Evolutionary conservation across 92 coral and sea anemone genomes (phyloP), one percentile per base, ranked within the genome.

Genomic region (Bergia sp.): DNA sequence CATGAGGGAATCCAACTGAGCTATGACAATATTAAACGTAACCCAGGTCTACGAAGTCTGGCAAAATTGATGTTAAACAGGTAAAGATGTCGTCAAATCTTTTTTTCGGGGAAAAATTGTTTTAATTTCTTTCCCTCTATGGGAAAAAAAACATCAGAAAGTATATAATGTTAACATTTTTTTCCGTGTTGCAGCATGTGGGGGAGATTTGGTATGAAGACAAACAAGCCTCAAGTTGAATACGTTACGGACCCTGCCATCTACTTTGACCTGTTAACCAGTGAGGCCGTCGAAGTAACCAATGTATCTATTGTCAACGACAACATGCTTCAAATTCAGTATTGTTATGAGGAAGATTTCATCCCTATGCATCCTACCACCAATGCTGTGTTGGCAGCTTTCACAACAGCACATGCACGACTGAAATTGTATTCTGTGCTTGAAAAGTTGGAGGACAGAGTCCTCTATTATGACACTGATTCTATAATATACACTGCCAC

Each of bases 201-300:
- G 89, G 92, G 93, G 8, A 88, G 90, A 37, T 93, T 93, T 89
- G 94, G 90, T 0, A 93, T 89, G 65, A 73, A 77, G 7, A 85
- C 87, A 3, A 91, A 93, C 57, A 89, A 86, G 90, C 72, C 90
- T 4, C 82, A 92, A 58, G 91, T 84, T 16, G 95, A 90, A 55
- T 61, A 88, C 37, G 86, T 90, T 8, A 90, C 71, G 64, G 95
- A 88, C 42, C 76, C 90, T 6, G 91, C 76, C 23, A 64, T 87
- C 0, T 91, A 91, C 53, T 93, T 93, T 74, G 82, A 83, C 5
- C 90, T 92, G 7, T 41, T 92, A 5, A 80, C 75, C 3, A 66
- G 88, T 42, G 82, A 88, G 64, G 64, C 85, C 1, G 73, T 61
- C 1, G 85, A 87, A 8, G 92, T 92, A 10, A 83, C 76, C 71